Evolutionary conservation across 2,113 vertebrate species (phyloP), one percentile per base, ranked within the genome.

Genomic region (Erinaceus europaeus): DNA sequence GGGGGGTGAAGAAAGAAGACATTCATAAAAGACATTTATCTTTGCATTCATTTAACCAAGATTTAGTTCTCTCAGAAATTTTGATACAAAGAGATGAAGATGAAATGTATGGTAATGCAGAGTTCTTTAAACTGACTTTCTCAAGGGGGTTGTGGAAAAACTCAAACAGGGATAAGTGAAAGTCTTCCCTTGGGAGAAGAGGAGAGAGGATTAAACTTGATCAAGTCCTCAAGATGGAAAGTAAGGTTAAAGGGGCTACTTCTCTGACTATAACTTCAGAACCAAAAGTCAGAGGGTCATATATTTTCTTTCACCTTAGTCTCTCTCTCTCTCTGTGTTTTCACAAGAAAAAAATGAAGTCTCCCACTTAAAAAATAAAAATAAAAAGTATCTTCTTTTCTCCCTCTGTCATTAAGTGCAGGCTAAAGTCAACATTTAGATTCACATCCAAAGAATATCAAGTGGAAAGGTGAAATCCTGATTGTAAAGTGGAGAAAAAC

Each of bases 31-130:
- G 50, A 67, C 46, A 69, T 86, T 77, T 29, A n/a, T 90, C 52
- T 71, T 82, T 86, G 68, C 61, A 64, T 77, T 90, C 73, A 73
- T 76, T 76, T 89, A 83, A 75, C 55, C 53, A 73, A 42, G 32
- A 59, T 84, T 69, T 44, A 65, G 52, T 90, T 6, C 61, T 62
- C n/a, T 14, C 36, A 76, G n/a, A n/a, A 34, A 20, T 32, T 69
- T 81, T 61, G 68, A 40, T 40, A 59, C 3, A 61, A 29, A 67
- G 48, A 59, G 44, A 40, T 81, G 50, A 73, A 50, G 72, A 40
- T n/a, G 23, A 38, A 84, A 50, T 77, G 34, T 42, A 55, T 7
- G 21, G 34, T 38, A 65, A 59, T 6, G 1, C 12, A 62, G 44
- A 83, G 36, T 81, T 76, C 46, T 62, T 88, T 62, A 73, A 84